phyloP scores from a whole-genome alignment of 2,888 invertebrate species.

The Agrochola litura region DNA sequence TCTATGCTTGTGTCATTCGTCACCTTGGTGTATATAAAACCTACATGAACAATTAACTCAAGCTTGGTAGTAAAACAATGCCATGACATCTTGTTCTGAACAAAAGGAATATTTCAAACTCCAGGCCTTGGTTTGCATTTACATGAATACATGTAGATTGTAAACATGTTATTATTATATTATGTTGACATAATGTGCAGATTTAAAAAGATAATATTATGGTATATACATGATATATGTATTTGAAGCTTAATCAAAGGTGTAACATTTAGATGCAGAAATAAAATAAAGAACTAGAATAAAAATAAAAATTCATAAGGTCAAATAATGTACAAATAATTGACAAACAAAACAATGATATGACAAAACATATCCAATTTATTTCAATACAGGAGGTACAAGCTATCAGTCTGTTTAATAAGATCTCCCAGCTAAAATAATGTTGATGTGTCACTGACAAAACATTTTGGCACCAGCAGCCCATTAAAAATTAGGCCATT shows the following conservation, averaged over 20 bases:
- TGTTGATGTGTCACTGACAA: conserved; percentile 59
- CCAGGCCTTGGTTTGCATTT: conserved; percentile 52
- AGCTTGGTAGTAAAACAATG: conserved; percentile 43
- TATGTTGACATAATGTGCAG: conserved; percentile 1
- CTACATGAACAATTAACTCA: conserved; percentile 24
- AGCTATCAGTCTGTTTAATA: conserved; percentile 19
- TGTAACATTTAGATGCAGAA: background rate
- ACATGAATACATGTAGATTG: conserved; percentile 26
- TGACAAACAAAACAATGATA: background rate
- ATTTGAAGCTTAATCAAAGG: background rate
- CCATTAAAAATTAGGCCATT: conserved; percentile 66
- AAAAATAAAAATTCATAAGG: background rate
- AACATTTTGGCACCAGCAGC: conserved; percentile 69
- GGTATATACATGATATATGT: too few species aligned
- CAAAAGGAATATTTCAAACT: conserved; percentile 58
- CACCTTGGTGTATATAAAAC: conserved; percentile 31
- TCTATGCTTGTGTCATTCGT: conserved; percentile 23
- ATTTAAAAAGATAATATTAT: conserved; percentile 2
- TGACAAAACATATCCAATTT: background rate
- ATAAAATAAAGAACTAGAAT: background rate
- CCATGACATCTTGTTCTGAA: conserved; percentile 48
- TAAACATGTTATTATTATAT: conserved; percentile 27
- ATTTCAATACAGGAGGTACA: conserved; percentile 16
- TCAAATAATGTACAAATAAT: background rate
- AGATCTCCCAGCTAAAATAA: conserved; percentile 42